phyloP scores from a whole-genome alignment of 2,113 vertebrate species.

The Cynoglossus semilaevis region DNA sequence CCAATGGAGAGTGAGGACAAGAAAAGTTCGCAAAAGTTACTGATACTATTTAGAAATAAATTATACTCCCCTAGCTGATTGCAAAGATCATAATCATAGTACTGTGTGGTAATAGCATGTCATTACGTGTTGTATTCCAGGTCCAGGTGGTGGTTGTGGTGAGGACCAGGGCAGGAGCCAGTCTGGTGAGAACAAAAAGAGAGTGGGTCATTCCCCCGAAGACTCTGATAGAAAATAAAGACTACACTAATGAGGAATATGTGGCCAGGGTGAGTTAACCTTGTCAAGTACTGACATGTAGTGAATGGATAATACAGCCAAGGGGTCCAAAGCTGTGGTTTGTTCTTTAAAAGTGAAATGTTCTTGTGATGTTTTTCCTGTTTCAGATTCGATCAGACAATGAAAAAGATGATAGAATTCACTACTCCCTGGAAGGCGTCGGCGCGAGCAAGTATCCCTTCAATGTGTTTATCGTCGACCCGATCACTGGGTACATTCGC shows the following conservation, averaged over 20 bases:
- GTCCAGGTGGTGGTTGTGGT: slow-evolving; percentile 23
- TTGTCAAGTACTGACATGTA: slow-evolving; percentile 21
- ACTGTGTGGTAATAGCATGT: not conserved
- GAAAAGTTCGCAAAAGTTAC: no score
- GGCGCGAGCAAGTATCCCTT: slow-evolving; percentile 79
- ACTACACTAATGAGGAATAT: slow-evolving; percentile 71
- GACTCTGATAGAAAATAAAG: slow-evolving; percentile 75
- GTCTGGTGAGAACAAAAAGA: slow-evolving; percentile 72
- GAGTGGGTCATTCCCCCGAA: slow-evolving; percentile 83
- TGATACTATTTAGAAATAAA: not conserved
- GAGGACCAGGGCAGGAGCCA: not conserved
- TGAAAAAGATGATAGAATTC: slow-evolving; percentile 53
- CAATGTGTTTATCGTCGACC: slow-evolving; percentile 83
- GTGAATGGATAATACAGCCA: no score
- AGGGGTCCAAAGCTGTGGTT: not conserved
- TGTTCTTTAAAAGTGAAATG: not conserved
- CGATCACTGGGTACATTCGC: slow-evolving; percentile 78
- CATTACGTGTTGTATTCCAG: slow-evolving; percentile 10
- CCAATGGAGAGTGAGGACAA: no score
- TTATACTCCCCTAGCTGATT: no score
- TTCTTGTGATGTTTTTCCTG: not conserved
- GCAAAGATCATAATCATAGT: no score
- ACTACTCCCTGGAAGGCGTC: slow-evolving; percentile 79
- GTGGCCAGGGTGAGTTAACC: slow-evolving; percentile 79
- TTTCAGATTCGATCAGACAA: slow-evolving; percentile 88